These are phyloP conservation scores for Corydoras sp. DNA, from an alignment of 2,113 vertebrate genomes.

Conservation along the genomic window DNA sequence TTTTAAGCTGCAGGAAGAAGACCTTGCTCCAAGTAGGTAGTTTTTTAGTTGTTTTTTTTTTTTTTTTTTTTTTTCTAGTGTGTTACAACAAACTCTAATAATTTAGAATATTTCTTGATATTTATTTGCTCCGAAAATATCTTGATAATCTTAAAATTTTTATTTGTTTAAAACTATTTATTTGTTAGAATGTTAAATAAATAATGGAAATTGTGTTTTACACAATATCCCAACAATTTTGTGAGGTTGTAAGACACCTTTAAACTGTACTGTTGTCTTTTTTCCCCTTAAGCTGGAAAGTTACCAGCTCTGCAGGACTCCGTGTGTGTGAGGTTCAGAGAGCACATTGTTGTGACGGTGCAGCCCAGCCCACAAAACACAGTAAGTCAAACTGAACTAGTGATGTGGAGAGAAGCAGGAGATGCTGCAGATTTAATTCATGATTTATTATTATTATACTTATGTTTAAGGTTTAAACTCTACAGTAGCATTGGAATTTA, in stretches of 20 bases:
- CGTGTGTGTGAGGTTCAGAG: slow-evolving; percentile 71
- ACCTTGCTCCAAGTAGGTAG: slow-evolving; percentile 56
- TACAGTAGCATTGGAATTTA: too few relatives aligned
- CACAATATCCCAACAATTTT: not conserved
- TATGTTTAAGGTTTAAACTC: too few relatives aligned
- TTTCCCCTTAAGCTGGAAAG: slow-evolving; percentile 59
- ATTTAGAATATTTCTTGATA: too few relatives aligned
- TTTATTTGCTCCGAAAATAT: too few relatives aligned
- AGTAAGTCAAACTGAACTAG: slow-evolving; percentile 55
- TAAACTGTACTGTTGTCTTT: not conserved
- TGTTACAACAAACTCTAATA: too few relatives aligned
- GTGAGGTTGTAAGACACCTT: not conserved
- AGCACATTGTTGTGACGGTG: slow-evolving; percentile 70
- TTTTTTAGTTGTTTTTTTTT: too few relatives aligned
- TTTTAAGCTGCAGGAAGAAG: slow-evolving; percentile 47
- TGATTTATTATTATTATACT: too few relatives aligned
- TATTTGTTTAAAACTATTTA: too few relatives aligned
- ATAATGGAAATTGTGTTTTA: too few relatives aligned
- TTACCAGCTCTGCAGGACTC: slow-evolving; percentile 70
- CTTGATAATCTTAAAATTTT: too few relatives aligned
- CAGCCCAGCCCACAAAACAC: slow-evolving; percentile 65
- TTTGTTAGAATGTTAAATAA: too few relatives aligned
- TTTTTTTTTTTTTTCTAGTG: too few relatives aligned
- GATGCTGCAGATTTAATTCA: not conserved
- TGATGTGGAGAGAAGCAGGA: not conserved